Evolutionary conservation across 2,888 invertebrate genomes (phyloP), one percentile per base, ranked within the genome.

Genomic region (Monoplex corrugatus): DNA sequence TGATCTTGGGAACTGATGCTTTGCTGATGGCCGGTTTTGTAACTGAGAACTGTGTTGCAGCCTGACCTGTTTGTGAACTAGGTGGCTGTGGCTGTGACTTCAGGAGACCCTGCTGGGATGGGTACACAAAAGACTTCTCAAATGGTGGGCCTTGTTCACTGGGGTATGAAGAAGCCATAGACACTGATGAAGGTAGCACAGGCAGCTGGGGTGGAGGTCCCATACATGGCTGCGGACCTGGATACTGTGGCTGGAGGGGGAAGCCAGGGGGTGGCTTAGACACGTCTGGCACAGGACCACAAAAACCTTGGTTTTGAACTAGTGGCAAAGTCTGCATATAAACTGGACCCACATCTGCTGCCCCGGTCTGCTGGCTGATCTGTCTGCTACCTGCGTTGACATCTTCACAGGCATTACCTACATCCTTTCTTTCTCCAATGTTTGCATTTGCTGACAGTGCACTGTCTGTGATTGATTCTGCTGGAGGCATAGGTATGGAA

Each of bases 1-100:
- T 89, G 85, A 92, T 78, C 86, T 92, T 93, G 8, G 92, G 91
- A 10, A 91, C 89, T 50, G 87, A 63, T n/a, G 90, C 44, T 78
- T 84, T 84, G 75, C 72, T 86, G 23, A 78, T 43, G 45, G n/a
- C 57, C 19, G 38, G 44, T 10, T 80, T 1, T 6, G 40, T 57
- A 23, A n/a, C 68, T 8, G 23, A 35, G 68, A 40, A 19, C 10
- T 35, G 82, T 43, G 32, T 35, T 44, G 28, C n/a, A 5, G 23
- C 8, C 28, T 40, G 45, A 28, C 35, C 35, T 35, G 32, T 23
- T 35, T 19, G 44, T 38, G 45, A 40, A 5, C 35, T 72, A 45
- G 57, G 5, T 28, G 45, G 86, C 35, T 50, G 68, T 28, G 78
- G 50, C 38, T 50, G 50, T n/a, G 57, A 8, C 23, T 10, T 82